Base-by-base conservation (phyloP, 2,888 invertebrate species). In the Shargacucullia verbasci region DNA sequence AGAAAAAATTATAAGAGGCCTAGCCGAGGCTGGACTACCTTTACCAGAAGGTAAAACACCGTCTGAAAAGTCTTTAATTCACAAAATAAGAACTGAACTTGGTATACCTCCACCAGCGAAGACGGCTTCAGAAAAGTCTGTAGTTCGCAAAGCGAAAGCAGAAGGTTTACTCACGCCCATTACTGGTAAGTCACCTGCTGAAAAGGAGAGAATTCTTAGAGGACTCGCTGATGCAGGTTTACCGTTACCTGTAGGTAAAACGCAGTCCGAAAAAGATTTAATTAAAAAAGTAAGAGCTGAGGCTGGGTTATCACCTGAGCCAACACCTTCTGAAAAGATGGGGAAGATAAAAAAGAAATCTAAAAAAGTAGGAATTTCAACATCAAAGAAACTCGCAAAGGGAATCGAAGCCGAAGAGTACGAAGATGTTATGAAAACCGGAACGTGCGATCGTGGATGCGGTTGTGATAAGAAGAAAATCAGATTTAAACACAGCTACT, bases 381-480 rank as follows among this genome's bases (percentile, higher is more conserved):
- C 49, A 50, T 64, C 61, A 38, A 70, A 59, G 27, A 70, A 48
- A 62, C 49, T 52, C 47, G 13, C 55, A 59, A 61, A 64, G 12
- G 85, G 80, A 12, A 73, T 86, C 25, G 40, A 10, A 11, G 38
- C 54, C 6, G 82, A 83, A 73, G 82, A 85, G 49, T 78, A 76
- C 40, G 64, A 87, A 79, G 85, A 88, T 37, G 66, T 89, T 11
- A 40, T 75, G 0, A 90, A 88, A 83, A 83, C 84, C 3, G 86
- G 85, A 11, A 88, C 79, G 13, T 90, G 90, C 66, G 90, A 90
- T 41, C 78, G 84, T 45, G 87, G 76, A n/a, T 89, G 90, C 66
- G 90, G 89, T 8, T 89, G 90, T 67, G 88, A 88, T 50, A 88
- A 84, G 72, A 90, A 90, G 61, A 90, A 89, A 84, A 89, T 90